A percentile compares a stretch with the other conserved stretches of the same genome.
These are phyloP conservation scores for Tretioscincus oriximinensis DNA, from an alignment of 2,113 vertebrate genomes.

Conservation along the genomic window DNA sequence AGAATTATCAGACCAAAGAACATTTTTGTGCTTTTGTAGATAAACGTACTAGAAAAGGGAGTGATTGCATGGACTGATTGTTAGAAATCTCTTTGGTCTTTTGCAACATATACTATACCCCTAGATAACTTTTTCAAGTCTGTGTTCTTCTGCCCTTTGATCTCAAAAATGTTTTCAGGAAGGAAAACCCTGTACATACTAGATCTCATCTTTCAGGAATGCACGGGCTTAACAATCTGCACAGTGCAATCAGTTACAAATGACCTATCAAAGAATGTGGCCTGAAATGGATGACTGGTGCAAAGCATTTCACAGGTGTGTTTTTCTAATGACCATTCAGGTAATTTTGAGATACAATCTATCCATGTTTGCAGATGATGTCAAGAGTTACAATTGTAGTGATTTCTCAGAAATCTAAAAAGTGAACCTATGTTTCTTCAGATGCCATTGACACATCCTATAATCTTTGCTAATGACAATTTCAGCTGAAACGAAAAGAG, in stretches of 20 bases:
- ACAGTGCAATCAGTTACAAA: slow-evolving; percentile 65
- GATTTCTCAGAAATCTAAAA: neutral
- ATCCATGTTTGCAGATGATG: slow-evolving; percentile 6
- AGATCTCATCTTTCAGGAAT: slow-evolving; percentile 75
- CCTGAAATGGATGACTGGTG: slow-evolving; percentile 69
- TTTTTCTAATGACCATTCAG: slow-evolving; percentile 44
- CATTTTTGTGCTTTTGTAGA: slow-evolving; percentile 44
- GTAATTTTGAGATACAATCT: slow-evolving; percentile 35
- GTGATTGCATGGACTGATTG: slow-evolving; percentile 44
- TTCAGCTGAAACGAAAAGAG: too few relatives aligned
- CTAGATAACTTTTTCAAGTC: slow-evolving; percentile 47
- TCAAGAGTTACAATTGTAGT: slow-evolving; percentile 13
- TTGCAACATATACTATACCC: slow-evolving; percentile 61
- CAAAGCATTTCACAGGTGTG: slow-evolving; percentile 51
- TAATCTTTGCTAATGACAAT: too few relatives aligned
- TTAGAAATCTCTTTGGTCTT: slow-evolving; percentile 43
- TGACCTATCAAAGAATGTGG: slow-evolving; percentile 71
- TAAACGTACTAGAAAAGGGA: slow-evolving; percentile 10
- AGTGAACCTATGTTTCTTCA: too few relatives aligned
- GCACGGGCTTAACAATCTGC: slow-evolving; percentile 69
- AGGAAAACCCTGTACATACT: slow-evolving; percentile 59
- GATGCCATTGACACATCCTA: too few relatives aligned
- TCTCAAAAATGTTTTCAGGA: slow-evolving; percentile 61
- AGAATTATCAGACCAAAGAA: slow-evolving; percentile 20
- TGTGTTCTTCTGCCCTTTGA: slow-evolving; percentile 47